A percentile compares a stretch with the other conserved stretches of the same genome.
phyloP scores from a whole-genome alignment of 2,113 vertebrate species.

The Rhizomys pruinosus region DNA sequence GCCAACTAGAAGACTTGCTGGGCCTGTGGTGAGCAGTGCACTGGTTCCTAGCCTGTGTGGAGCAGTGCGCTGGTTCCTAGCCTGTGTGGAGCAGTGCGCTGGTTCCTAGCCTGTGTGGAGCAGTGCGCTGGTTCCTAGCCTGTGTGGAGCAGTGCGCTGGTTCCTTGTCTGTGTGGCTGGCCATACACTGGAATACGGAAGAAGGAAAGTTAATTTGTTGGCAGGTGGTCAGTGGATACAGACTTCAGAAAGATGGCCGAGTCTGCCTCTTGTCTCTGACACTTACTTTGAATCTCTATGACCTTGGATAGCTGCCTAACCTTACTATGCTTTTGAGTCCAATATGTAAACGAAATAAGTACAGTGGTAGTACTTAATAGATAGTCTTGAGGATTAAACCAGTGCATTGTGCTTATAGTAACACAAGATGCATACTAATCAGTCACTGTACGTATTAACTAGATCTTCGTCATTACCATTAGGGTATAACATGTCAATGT shows the following conservation, averaged over 20 bases:
- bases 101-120: no score
- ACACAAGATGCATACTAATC: neutral
- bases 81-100: neutral
- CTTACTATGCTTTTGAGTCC: slow-evolving; percentile 26
- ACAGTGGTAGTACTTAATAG: neutral
- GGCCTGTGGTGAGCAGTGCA: no score
- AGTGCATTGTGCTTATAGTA: neutral
- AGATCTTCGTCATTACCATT: neutral
- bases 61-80: no score
- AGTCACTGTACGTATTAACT: neutral
- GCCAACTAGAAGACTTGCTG: neutral
- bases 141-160: neutral
- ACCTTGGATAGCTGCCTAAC: slow-evolving; percentile 10
- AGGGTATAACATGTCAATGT: slow-evolving; percentile 5
- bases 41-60: no score
- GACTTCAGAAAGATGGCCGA: neutral
- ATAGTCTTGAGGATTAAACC: neutral
- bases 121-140: no score
- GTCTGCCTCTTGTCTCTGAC: slow-evolving; percentile 6
- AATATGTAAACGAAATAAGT: neutral
- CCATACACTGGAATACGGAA: slow-evolving; percentile 36
- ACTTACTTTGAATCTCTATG: neutral
- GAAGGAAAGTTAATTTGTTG: slow-evolving; percentile 27
- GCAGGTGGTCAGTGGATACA: neutral
- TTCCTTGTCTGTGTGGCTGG: neutral